These are phyloP conservation scores for Lagocephalus sceleratus DNA, from an alignment of 2,797 vertebrate genomes.

Conservation along the genomic window DNA sequence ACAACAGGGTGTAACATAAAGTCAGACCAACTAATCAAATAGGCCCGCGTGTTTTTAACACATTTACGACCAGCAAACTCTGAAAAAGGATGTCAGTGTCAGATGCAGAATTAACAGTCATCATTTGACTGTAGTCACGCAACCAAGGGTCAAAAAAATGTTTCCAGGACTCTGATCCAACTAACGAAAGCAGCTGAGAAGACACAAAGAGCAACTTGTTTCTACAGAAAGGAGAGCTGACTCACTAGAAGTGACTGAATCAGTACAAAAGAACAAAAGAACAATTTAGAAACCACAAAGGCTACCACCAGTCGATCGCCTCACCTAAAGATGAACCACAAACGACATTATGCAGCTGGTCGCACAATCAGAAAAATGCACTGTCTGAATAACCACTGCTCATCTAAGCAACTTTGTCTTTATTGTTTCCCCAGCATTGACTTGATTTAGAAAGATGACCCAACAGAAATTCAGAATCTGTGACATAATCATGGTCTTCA, in stretches of 20 bases:
- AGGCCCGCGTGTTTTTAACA: constrained; percentile 10
- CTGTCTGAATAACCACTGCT: not conserved
- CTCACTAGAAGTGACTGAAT: constrained; percentile 46
- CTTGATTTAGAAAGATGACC: too few relatives aligned
- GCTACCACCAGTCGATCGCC: constrained; percentile 8
- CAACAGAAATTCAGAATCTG: too few relatives aligned
- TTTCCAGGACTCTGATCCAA: constrained; percentile 43
- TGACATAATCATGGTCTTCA: constrained; percentile 9
- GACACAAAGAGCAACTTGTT: constrained; percentile 60
- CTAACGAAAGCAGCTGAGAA: constrained; percentile 38
- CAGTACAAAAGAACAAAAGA: constrained; percentile 41
- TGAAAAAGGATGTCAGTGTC: too few relatives aligned
- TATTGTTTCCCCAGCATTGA: constrained; percentile 3
- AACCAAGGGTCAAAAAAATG: constrained; percentile 36
- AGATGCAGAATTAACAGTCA: not conserved
- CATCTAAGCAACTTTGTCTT: constrained; percentile 13
- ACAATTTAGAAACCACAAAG: constrained; percentile 15
- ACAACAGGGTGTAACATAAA: constrained; percentile 35
- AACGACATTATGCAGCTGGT: too few relatives aligned
- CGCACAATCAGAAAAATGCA: not conserved
- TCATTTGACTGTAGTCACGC: not conserved
- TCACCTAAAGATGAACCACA: too few relatives aligned
- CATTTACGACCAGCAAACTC: constrained; percentile 2
- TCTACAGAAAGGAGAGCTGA: constrained; percentile 42
- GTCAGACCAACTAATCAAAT: constrained; percentile 9